phyloP scores from a whole-genome alignment of 2,113 vertebrate species.

The Stigmatopora nigra region DNA sequence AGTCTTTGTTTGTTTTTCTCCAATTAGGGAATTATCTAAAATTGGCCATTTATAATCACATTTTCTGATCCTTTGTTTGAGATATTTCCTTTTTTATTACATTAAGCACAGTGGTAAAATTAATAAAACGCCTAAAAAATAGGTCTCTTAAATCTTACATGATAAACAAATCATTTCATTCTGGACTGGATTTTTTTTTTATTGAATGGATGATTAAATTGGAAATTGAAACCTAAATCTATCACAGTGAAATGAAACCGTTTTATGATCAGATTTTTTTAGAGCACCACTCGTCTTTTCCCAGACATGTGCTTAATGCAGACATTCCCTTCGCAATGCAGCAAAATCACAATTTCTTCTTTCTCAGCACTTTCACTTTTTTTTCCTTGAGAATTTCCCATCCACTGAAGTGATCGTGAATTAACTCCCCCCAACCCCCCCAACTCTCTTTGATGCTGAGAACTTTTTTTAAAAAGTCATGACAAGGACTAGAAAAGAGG shows the following conservation, averaged over 20 bases:
- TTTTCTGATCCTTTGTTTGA: neutral
- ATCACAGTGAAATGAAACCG: slow-evolving; percentile 15
- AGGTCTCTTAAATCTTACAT: neutral
- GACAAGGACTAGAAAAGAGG: slow-evolving; percentile 25
- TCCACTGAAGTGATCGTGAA: slow-evolving; percentile 53
- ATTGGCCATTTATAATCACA: neutral
- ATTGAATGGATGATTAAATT: slow-evolving; percentile 12
- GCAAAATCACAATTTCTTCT: slow-evolving; percentile 44
- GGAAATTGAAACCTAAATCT: neutral
- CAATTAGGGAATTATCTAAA: neutral
- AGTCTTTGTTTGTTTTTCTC: slow-evolving; percentile 13
- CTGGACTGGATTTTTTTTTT: slow-evolving; percentile 5
- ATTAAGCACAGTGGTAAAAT: neutral
- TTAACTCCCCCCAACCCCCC: neutral
- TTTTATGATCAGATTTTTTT: slow-evolving; percentile 39
- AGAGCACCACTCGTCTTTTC: slow-evolving; percentile 34
- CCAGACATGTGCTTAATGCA: slow-evolving; percentile 45
- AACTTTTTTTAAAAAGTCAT: slow-evolving; percentile 33
- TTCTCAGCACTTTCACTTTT: slow-evolving; percentile 37
- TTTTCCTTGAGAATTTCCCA: slow-evolving; percentile 21
- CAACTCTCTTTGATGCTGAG: slow-evolving; percentile 23
- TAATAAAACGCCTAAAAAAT: neutral
- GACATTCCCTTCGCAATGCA: slow-evolving; percentile 16
- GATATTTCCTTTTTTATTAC: neutral
- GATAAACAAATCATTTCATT: neutral